Evolutionary conservation across 2,888 invertebrate genomes (phyloP).

Genomic region (Lamproptera curius): DNA sequence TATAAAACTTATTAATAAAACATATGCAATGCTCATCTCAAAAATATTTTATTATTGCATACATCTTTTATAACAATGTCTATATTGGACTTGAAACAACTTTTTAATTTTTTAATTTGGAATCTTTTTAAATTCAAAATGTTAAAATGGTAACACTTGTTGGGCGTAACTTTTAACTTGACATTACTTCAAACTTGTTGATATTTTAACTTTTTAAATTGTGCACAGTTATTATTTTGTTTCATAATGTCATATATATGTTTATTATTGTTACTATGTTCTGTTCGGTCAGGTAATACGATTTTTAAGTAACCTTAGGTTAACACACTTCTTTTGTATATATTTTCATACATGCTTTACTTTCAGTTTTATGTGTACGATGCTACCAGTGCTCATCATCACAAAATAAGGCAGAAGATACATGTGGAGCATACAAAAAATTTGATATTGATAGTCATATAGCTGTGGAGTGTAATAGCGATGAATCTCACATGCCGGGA

Average conservation of each 20-base stretch:
- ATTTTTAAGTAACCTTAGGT: neutral
- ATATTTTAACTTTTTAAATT: slow-evolving; percentile 13
- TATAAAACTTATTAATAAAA: no score
- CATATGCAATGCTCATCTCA: no score
- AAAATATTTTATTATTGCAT: no score
- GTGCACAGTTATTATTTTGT: slow-evolving; percentile 9
- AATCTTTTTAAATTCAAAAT: neutral
- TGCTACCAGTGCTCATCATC: slow-evolving; percentile 97
- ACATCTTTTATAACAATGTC: no score
- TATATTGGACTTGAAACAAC: no score
- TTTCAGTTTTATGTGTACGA: slow-evolving; percentile 83
- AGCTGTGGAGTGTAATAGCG: slow-evolving; percentile 95
- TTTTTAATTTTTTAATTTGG: neutral
- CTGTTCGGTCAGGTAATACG: slow-evolving; percentile 33
- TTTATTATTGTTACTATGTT: slow-evolving; percentile 27
- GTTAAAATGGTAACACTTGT: slow-evolving; percentile 1
- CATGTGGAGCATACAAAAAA: slow-evolving; percentile 92
- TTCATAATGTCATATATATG: slow-evolving; percentile 16
- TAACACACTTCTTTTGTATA: neutral
- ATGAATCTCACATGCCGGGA: slow-evolving; percentile 95
- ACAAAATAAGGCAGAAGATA: slow-evolving; percentile 86
- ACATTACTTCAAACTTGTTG: slow-evolving; percentile 7
- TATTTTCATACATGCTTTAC: slow-evolving; percentile 8
- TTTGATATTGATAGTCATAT: slow-evolving; percentile 93
- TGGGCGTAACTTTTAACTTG: slow-evolving; percentile 9